Evolutionary conservation across 2,888 invertebrate species (phyloP), one percentile per base, ranked within the genome.

Genomic region (Caenorhabditis sp.): DNA sequence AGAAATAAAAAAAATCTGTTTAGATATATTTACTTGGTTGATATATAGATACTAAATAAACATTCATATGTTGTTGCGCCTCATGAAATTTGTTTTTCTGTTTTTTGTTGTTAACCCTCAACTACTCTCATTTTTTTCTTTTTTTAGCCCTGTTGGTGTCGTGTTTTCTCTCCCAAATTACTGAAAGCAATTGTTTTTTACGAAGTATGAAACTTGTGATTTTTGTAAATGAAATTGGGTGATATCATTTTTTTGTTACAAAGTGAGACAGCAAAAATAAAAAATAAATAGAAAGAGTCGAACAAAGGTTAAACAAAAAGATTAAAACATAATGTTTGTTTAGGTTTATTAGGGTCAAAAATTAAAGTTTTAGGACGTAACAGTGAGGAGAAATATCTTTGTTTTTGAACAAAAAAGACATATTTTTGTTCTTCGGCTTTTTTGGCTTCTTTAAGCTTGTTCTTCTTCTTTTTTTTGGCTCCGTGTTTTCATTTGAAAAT

Each of bases 21-120:
- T 31, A 5, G 17, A 17, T 17, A 43, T 43, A 43, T 43, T 43
- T 43, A 43, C 43, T 17, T 17, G 43, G 43, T 43, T 43, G 43
- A 43, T 43, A 43, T 43, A 43, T 43, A 43, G 43, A 43, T 43
- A 43, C 43, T 43, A 43, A 43, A 43, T 43, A 43, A 43, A 43
- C 43, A 43, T 43, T 17, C 17, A 43, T 43, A 14, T 43, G 43
- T 43, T 43, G 6, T 43, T 43, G 12, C 14, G 43, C 43, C 31
- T 31, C 31, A 31, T 43, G 14, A 43, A 43, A 31, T 6, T 31
- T 31, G 31, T 31, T 43, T 43, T 43, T 43, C 14, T 17, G 6
- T 3, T 10, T 17, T 43, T 43, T 43, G 17, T 43, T 43, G 14
- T 17, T 14, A 6, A 43, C 43, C 43, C 43, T 31, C 31, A 6